A percentile compares a stretch with the other conserved stretches of the same genome.
Evolutionary conservation across 1,140 invertebrate species (phyloP).

Genomic region (Rhyzopertha dominica): DNA sequence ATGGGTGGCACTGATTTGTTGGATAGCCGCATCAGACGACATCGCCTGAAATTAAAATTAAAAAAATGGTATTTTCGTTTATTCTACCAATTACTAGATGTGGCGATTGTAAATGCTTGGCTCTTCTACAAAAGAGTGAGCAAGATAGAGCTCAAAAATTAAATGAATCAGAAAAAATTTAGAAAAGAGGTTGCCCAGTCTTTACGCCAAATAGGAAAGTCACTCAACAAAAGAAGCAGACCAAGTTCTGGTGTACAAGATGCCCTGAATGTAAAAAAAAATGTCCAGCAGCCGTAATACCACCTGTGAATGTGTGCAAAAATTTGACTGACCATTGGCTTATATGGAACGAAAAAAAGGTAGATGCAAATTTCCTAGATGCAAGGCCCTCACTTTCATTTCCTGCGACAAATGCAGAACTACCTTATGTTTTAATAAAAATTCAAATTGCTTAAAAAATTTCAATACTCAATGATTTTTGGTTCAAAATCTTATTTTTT

Average conservation of each 20-base stretch:
- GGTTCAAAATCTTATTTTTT: too few species aligned
- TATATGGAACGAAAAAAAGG: background rate
- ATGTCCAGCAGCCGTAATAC: background rate
- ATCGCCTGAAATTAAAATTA: slow-evolving; percentile 42
- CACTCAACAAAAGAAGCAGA: slow-evolving; percentile 2
- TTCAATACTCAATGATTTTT: too few species aligned
- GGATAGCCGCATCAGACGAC: slow-evolving; percentile 43
- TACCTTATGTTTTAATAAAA: slow-evolving; percentile 3
- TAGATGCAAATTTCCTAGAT: background rate
- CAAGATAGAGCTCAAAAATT: background rate
- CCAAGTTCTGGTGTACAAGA: background rate
- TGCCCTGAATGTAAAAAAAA: background rate
- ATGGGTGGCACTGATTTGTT: slow-evolving; percentile 32
- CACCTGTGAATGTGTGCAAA: slow-evolving; percentile 14
- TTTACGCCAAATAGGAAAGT: slow-evolving; percentile 2
- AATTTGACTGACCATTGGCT: background rate
- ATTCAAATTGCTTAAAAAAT: background rate
- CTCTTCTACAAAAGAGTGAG: slow-evolving; percentile 6
- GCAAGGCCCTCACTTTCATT: background rate
- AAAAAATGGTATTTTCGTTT: slow-evolving; percentile 25
- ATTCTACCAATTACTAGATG: slow-evolving; percentile 23
- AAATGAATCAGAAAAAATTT: slow-evolving; percentile 3
- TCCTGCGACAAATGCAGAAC: slow-evolving; percentile 1
- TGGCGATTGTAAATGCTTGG: slow-evolving; percentile 21
- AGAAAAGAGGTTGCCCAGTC: background rate